Percentiles rank a stretch among this genome's conserved stretches.
Evolutionary conservation across 2,888 invertebrate species (phyloP).

Genomic region (Drosophila koepferae): DNA sequence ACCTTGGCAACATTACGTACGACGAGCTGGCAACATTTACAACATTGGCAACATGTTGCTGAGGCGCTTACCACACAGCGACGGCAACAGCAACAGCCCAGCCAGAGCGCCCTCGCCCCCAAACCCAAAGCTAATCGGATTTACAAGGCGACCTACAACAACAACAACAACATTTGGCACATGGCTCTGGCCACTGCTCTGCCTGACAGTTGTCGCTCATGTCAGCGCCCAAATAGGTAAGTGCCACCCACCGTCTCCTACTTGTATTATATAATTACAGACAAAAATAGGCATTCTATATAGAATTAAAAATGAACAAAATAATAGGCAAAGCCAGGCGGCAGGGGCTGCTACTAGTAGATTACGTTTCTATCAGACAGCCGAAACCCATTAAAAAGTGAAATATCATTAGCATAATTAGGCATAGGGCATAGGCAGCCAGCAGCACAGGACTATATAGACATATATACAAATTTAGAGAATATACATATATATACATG

Average conservation of each 20-base stretch:
- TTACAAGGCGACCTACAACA: slow-evolving; percentile 57
- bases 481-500: neutral
- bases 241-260: slow-evolving; percentile 37
- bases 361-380: slow-evolving; percentile 29
- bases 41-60: slow-evolving; percentile 67
- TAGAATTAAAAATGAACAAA: slow-evolving; percentile 7
- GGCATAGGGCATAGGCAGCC: neutral
- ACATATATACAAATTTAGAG: neutral
- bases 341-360: slow-evolving; percentile 16
- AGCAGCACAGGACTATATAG: neutral
- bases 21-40: slow-evolving; percentile 49
- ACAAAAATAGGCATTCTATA: neutral
- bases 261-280: slow-evolving; percentile 8
- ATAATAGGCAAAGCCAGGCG: slow-evolving; percentile 24
- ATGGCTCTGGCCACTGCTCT: slow-evolving; percentile 75
- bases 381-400: slow-evolving; percentile 47
- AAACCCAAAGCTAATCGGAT: slow-evolving; percentile 76
- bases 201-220: slow-evolving; percentile 74
- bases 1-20: slow-evolving; percentile 58
- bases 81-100: slow-evolving; percentile 35
- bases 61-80: slow-evolving; percentile 55
- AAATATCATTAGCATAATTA: slow-evolving; percentile 51
- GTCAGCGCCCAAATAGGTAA: slow-evolving; percentile 80
- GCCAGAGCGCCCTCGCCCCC: slow-evolving; percentile 31
- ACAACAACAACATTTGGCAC: slow-evolving; percentile 32